These are phyloP conservation scores for Hybos culiciformis DNA, from an alignment of 2,888 invertebrate genomes.

Conservation along the genomic window DNA sequence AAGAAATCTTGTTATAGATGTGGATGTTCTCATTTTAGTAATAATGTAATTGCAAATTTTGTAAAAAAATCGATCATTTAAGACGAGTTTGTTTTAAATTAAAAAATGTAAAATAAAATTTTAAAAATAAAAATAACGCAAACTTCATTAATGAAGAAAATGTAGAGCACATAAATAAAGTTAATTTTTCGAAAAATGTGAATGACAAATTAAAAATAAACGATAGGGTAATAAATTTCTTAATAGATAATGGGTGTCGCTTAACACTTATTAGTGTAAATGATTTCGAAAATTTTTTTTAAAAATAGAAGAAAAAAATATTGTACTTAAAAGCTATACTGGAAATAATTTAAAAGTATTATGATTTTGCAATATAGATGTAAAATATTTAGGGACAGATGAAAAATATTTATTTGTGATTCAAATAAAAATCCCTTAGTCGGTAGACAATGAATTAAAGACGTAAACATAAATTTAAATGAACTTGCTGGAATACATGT, in stretches of 20 bases:
- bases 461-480: conserved; percentile 12
- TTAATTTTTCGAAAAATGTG: too few relatives aligned
- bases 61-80: neutral
- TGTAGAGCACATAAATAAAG: neutral
- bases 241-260: neutral
- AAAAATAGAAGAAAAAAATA: neutral
- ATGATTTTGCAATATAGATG: conserved; percentile 12
- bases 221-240: neutral
- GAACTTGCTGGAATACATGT: neutral
- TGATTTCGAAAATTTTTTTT: neutral
- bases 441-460: conserved; percentile 18
- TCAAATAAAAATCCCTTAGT: conserved; percentile 15
- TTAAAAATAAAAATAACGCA: neutral
- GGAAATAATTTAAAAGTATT: conserved; percentile 9
- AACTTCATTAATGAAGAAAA: neutral
- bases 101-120: too few relatives aligned
- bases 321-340: conserved; percentile 13
- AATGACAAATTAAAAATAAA: neutral
- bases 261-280: neutral
- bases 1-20: neutral
- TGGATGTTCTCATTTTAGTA: neutral
- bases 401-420: conserved; percentile 15
- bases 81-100: neutral
- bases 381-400: neutral
- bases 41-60: neutral